These are phyloP conservation scores for Pampus argenteus DNA, from an alignment of 2,797 vertebrate species.

Conservation along the genomic window DNA sequence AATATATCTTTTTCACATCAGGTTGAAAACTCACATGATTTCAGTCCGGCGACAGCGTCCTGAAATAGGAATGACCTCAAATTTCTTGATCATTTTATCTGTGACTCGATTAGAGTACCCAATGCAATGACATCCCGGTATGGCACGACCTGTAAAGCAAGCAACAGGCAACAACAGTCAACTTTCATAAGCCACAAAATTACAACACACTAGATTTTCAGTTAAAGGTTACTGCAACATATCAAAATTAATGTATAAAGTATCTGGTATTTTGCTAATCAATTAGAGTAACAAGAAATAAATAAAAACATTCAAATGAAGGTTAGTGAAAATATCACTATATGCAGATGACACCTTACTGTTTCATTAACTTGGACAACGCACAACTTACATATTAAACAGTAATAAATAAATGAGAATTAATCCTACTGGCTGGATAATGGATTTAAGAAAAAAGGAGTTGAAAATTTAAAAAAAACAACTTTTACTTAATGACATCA, in stretches of 20 bases:
- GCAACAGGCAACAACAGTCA: not conserved
- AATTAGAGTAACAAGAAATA: too few relatives aligned
- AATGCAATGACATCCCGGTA: slow-evolving; percentile 31
- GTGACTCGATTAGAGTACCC: rapidly evolving
- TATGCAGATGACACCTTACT: slow-evolving; percentile 1
- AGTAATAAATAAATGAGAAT: too few relatives aligned
- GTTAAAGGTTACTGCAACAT: too few relatives aligned
- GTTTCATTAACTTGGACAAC: not conserved
- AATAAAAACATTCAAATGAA: too few relatives aligned
- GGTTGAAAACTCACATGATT: slow-evolving; percentile 65
- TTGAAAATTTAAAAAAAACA: not conserved
- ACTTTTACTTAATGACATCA: not conserved
- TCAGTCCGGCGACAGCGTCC: slow-evolving; percentile 63
- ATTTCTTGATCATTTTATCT: not conserved
- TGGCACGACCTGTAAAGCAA: slow-evolving; percentile 7
- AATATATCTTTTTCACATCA: not conserved
- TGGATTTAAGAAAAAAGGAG: not conserved
- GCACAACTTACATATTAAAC: not conserved
- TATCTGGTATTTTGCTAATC: not conserved
- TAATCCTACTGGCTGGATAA: not conserved
- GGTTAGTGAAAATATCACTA: not conserved
- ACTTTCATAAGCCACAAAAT: not conserved
- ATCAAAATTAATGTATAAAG: not conserved
- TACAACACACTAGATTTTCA: too few relatives aligned
- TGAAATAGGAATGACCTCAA: slow-evolving; percentile 59